A percentile compares a stretch with the other conserved stretches of the same genome.
Evolutionary conservation across 2,888 invertebrate species (phyloP).

Genomic region (Drosophila prolongata): DNA sequence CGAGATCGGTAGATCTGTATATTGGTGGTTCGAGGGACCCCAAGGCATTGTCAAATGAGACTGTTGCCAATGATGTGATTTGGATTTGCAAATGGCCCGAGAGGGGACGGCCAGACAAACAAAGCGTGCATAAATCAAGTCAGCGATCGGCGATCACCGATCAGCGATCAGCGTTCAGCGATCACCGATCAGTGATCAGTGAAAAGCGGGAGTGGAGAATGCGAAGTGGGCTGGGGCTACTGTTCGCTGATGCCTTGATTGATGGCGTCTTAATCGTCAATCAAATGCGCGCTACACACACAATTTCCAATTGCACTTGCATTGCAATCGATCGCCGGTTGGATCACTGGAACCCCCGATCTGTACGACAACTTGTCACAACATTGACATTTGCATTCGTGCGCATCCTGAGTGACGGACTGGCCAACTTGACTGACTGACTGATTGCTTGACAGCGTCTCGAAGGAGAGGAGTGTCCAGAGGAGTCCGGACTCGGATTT

Average conservation of each 20-base stretch:
- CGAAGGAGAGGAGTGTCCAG: slow-evolving; percentile 6
- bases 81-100: slow-evolving; percentile 76
- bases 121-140: slow-evolving; percentile 77
- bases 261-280: slow-evolving; percentile 84
- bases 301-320: slow-evolving; percentile 70
- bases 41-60: slow-evolving; percentile 78
- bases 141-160: slow-evolving; percentile 31
- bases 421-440: slow-evolving; percentile 66
- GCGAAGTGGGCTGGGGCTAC: slow-evolving; percentile 44
- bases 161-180: slow-evolving; percentile 12
- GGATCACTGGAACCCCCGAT: slow-evolving; percentile 28
- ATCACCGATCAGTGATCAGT: slow-evolving; percentile 32
- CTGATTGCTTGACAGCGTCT: slow-evolving; percentile 74
- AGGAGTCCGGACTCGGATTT: too few species aligned
- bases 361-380: slow-evolving; percentile 73
- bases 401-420: slow-evolving; percentile 75
- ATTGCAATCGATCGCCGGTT: slow-evolving; percentile 35
- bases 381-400: slow-evolving; percentile 78
- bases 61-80: slow-evolving; percentile 78
- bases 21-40: slow-evolving; percentile 41
- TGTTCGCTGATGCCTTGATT: slow-evolving; percentile 81
- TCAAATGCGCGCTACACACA: slow-evolving; percentile 81
- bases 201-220: slow-evolving; percentile 22
- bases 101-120: slow-evolving; percentile 49
- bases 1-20: slow-evolving; percentile 21